Base-by-base conservation (phyloP, 2,888 invertebrate genomes). In the Ferrisia virgata region DNA sequence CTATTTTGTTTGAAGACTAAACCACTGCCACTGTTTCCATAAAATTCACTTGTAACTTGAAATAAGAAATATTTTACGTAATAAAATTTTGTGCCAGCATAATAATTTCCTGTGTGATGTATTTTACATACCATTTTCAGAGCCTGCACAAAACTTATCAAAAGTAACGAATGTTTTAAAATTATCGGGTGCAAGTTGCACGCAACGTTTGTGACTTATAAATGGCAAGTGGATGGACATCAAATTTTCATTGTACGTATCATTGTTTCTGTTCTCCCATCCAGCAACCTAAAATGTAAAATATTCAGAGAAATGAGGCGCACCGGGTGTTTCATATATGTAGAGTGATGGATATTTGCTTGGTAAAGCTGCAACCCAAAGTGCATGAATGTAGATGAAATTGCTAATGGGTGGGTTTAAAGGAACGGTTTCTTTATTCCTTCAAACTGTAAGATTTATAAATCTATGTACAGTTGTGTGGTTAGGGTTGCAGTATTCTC, bases 101-200 rank as follows among this genome's bases (percentile, higher is more conserved):
- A n/a, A n/a, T n/a, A n/a, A n/a, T n/a, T n/a, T n/a, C n/a, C n/a
- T n/a, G n/a, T n/a, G n/a, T n/a, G n/a, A n/a, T n/a, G n/a, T n/a
- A n/a, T n/a, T n/a, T n/a, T n/a, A n/a, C n/a, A n/a, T n/a, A n/a
- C n/a, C n/a, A n/a, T n/a, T n/a, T n/a, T n/a, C n/a, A n/a, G 85
- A 82, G 6, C 87, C 86, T 8, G 87, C 87, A 53, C 87, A 87
- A 85, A 87, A 86, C 81, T 87, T 87, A 82, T 87, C 87, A n/a
- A 64, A 64, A 5, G 86, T 86, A 43, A 87, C 79, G 76, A 85
- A 86, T 4, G 47, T 25, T 28, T 85, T 47, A 80, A 87, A 86
- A 15, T 82, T 82, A 5, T 36, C 58, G 8, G 81, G 84, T 8
- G 85, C 79, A 18, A 84, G 84, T 9, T 69, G 28, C 0, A 84